These are phyloP conservation scores for Chitala chitala DNA, from an alignment of 2,113 vertebrate genomes.

Conservation along the genomic window DNA sequence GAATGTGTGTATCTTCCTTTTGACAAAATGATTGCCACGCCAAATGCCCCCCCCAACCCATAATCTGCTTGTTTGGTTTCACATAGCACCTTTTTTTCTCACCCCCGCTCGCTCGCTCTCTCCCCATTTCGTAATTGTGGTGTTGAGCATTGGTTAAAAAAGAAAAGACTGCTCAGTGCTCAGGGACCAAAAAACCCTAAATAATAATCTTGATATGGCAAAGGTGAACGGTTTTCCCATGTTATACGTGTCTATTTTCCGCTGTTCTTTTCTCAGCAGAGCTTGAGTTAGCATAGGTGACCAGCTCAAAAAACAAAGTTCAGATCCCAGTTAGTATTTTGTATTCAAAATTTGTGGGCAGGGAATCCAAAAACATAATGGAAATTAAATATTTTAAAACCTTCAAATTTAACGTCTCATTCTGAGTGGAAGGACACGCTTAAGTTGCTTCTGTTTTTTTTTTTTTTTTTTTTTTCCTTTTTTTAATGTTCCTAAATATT, in stretches of 20 bases:
- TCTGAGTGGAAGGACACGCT: slow-evolving; percentile 26
- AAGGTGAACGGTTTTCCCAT: slow-evolving; percentile 35
- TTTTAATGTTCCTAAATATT: background rate
- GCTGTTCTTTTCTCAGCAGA: slow-evolving; percentile 30
- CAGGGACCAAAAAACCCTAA: slow-evolving; percentile 28
- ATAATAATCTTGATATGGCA: slow-evolving; percentile 44
- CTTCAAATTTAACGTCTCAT: slow-evolving; percentile 18
- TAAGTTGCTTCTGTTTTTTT: slow-evolving; percentile 5
- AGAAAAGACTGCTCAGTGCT: slow-evolving; percentile 25
- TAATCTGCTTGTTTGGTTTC: slow-evolving; percentile 40
- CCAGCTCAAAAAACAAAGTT: slow-evolving; percentile 34
- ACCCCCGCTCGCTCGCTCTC: background rate
- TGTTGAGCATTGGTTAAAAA: slow-evolving; percentile 33
- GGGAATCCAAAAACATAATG: background rate
- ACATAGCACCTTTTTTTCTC: slow-evolving; percentile 55
- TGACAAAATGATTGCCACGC: slow-evolving; percentile 21
- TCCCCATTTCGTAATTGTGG: slow-evolving; percentile 39
- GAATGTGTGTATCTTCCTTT: slow-evolving; percentile 37
- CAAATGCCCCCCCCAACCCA: background rate
- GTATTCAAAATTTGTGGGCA: too few species aligned
- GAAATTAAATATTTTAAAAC: slow-evolving; percentile 21
- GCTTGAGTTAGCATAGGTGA: slow-evolving; percentile 26
- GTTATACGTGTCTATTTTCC: slow-evolving; percentile 24
- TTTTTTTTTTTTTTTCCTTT: background rate
- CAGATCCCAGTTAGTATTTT: slow-evolving; percentile 27